A percentile compares a stretch with the other conserved stretches of the same genome.
Evolutionary conservation across 2,888 invertebrate genomes (phyloP).

Genomic region (Acrobasis suavella): DNA sequence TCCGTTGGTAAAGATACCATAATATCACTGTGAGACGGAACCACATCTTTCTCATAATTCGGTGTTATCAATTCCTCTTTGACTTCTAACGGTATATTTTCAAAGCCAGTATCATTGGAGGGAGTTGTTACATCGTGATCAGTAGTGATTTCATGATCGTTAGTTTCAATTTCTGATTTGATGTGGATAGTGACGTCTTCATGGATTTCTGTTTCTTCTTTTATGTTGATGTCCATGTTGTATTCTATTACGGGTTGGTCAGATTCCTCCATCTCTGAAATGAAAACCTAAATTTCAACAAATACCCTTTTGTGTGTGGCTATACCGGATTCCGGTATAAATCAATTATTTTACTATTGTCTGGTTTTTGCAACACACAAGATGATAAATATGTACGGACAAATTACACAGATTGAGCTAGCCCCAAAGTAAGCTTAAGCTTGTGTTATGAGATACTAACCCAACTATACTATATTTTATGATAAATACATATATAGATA

Average conservation of each 20-base stretch:
- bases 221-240: slow-evolving; percentile 23
- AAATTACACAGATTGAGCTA: too few relatives aligned
- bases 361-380: too few relatives aligned
- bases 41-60: slow-evolving; percentile 21
- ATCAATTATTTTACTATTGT: too few relatives aligned
- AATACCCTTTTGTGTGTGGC: too few relatives aligned
- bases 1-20: slow-evolving; percentile 19
- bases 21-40: slow-evolving; percentile 18
- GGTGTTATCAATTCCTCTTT: slow-evolving; percentile 42
- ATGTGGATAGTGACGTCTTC: slow-evolving; percentile 34
- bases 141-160: slow-evolving; percentile 36
- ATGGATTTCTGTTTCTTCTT: slow-evolving; percentile 22
- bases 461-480: too few relatives aligned
- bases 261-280: slow-evolving; percentile 4
- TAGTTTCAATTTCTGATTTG: slow-evolving; percentile 41
- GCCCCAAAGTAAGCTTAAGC: too few relatives aligned
- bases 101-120: slow-evolving; percentile 39
- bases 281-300: background rate
- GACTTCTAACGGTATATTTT: slow-evolving; percentile 47
- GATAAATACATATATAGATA: too few relatives aligned
- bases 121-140: slow-evolving; percentile 22
- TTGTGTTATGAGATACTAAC: too few relatives aligned
- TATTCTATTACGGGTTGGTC: slow-evolving; percentile 6
- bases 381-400: too few relatives aligned
- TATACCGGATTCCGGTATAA: too few relatives aligned